These are phyloP conservation scores for Galeopsomyia nigrocyanea DNA, from an alignment of 2,888 invertebrate genomes.

Conservation along the genomic window DNA sequence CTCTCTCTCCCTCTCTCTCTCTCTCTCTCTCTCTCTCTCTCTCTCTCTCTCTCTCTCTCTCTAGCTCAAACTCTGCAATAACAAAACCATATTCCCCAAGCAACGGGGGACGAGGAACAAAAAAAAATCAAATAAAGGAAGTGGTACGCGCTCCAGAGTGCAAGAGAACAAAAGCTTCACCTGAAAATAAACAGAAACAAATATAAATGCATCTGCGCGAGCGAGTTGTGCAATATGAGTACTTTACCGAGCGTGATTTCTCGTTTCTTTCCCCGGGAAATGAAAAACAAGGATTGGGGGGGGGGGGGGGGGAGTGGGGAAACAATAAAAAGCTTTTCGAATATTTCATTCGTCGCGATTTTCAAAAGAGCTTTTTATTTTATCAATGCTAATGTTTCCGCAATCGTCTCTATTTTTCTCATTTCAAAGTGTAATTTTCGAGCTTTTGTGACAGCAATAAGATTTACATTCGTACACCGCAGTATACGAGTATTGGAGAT, in stretches of 20 bases:
- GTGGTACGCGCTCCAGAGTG: too few species aligned
- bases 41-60: not conserved
- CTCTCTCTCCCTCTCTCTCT: slow-evolving; percentile 5
- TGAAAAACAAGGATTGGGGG: not conserved
- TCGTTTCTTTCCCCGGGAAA: not conserved
- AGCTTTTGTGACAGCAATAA: too few species aligned
- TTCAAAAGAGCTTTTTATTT: too few species aligned
- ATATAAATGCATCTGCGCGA: slow-evolving; percentile 16
- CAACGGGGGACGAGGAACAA: not conserved
- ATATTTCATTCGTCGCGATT: too few species aligned
- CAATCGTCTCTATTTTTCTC: not conserved
- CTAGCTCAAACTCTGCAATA: not conserved
- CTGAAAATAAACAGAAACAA: slow-evolving; percentile 32
- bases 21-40: not conserved
- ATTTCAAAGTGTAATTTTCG: too few species aligned
- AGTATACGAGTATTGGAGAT: too few species aligned
- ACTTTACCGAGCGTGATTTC: slow-evolving; percentile 9
- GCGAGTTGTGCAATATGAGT: slow-evolving; percentile 19
- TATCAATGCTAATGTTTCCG: too few species aligned
- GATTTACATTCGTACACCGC: too few species aligned
- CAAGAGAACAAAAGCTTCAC: not conserved
- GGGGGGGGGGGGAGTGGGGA: too few species aligned
- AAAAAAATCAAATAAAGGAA: too few species aligned
- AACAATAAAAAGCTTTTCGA: too few species aligned
- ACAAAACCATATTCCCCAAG: not conserved